Conservation (phyloP, 2,888 invertebrate genomes). For the Rhamphomyia laevipes region DNA sequence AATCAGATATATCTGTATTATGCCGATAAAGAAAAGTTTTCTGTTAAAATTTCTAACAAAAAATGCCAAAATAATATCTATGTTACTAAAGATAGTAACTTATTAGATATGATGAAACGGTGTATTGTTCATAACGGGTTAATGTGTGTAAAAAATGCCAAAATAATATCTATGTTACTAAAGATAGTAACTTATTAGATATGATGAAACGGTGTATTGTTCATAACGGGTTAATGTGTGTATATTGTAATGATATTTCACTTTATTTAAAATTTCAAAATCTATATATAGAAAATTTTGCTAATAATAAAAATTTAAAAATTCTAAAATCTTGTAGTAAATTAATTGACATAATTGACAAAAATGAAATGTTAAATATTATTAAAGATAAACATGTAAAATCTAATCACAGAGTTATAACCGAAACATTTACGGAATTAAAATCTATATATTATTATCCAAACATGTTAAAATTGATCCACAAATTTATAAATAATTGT, state of each 20-base stretch:
- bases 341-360: conserved; percentile 5
- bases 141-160: too few relatives aligned
- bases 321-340: not conserved
- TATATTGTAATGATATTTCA: conserved; percentile 7
- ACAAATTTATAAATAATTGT: conserved; percentile 7
- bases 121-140: too few relatives aligned
- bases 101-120: too few relatives aligned
- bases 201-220: too few relatives aligned
- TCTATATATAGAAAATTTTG: conserved; percentile 7
- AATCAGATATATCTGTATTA: conserved; percentile 6
- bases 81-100: not conserved
- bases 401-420: conserved; percentile 8
- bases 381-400: conserved; percentile 5
- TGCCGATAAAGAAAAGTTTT: conserved; percentile 2
- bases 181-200: too few relatives aligned
- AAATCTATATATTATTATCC: conserved; percentile 5
- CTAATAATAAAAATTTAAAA: not conserved
- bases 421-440: conserved; percentile 5
- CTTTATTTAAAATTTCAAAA: conserved; percentile 7
- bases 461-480: conserved; percentile 6
- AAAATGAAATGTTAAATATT: conserved; percentile 1
- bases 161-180: too few relatives aligned
- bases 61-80: conserved; percentile 7
- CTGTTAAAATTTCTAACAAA: conserved; percentile 5
- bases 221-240: too few relatives aligned